These are phyloP conservation scores for Andrena fulva DNA, from an alignment of 2,888 invertebrate species.

Conservation along the genomic window DNA sequence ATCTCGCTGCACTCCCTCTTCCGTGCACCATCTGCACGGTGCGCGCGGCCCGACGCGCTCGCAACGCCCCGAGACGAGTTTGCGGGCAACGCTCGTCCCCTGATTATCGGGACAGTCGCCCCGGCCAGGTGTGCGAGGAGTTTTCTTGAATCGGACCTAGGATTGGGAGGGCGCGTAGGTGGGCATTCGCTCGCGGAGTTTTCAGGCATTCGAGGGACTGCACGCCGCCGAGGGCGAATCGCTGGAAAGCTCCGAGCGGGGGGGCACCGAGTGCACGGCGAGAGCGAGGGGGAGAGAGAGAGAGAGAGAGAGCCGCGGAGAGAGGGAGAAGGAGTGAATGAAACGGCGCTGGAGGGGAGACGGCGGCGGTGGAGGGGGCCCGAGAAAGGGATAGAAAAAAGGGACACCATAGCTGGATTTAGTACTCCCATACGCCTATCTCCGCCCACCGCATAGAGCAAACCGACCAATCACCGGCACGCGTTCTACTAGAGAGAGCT, in stretches of 20 bases:
- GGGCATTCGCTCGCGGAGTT: neutral
- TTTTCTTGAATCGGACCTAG: too few species aligned
- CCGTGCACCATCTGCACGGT: conserved; percentile 1
- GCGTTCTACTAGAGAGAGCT: conserved; percentile 72
- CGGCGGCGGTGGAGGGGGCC: conserved; percentile 23
- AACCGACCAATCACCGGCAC: conserved; percentile 78
- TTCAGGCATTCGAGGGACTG: neutral
- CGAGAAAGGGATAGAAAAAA: conserved; percentile 55
- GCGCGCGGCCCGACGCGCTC: neutral
- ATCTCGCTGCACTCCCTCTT: neutral
- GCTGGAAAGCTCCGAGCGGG: conserved; percentile 7
- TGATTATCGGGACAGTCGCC: too few species aligned
- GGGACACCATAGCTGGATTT: conserved; percentile 76
- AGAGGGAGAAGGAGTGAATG: conserved; percentile 51
- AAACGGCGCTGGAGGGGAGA: conserved; percentile 28
- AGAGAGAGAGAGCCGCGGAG: neutral
- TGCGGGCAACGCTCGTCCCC: neutral
- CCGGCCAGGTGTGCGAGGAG: too few species aligned
- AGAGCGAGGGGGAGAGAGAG: neutral
- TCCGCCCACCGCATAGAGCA: conserved; percentile 79
- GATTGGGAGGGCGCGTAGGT: neutral
- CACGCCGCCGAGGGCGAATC: neutral
- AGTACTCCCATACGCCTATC: conserved; percentile 78
- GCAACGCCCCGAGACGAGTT: neutral
- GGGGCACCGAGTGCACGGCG: conserved; percentile 6